A percentile compares a stretch with the other conserved stretches of the same genome.
phyloP scores from a whole-genome alignment of 2,888 invertebrate species.

The Apoda limacodes region DNA sequence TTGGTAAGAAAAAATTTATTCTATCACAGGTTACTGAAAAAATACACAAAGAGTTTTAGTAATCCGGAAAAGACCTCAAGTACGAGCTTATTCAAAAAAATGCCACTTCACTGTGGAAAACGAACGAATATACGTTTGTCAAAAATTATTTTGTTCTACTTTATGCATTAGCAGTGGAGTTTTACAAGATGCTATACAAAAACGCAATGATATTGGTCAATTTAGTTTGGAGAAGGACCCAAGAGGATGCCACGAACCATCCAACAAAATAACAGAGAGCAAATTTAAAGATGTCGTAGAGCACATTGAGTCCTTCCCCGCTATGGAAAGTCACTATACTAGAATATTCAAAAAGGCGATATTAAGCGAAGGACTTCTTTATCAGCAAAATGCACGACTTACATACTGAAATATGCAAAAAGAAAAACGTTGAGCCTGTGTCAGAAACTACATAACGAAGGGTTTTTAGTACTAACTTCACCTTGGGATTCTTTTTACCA shows the following conservation, averaged over 20 bases:
- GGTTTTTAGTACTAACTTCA: slow-evolving; percentile 7
- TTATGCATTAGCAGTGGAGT: slow-evolving; percentile 2
- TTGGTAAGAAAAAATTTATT: slow-evolving; percentile 4
- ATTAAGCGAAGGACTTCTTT: slow-evolving; percentile 1
- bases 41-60: slow-evolving; percentile 1
- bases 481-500: slow-evolving; percentile 5
- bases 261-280: slow-evolving; percentile 4
- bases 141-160: slow-evolving; percentile 7
- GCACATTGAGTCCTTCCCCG: slow-evolving; percentile 6
- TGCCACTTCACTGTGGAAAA: slow-evolving; percentile 1
- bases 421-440: slow-evolving; percentile 8
- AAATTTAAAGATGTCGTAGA: slow-evolving; percentile 4
- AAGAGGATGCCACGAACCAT: slow-evolving; percentile 2
- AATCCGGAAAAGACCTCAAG: slow-evolving; percentile 4
- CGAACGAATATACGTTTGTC: slow-evolving; percentile 5
- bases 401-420: slow-evolving; percentile 1
- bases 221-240: slow-evolving; percentile 1
- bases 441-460: slow-evolving; percentile 6
- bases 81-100: slow-evolving; percentile 3
- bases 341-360: slow-evolving; percentile 6
- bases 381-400: slow-evolving; percentile 5
- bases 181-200: slow-evolving; percentile 4
- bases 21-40: slow-evolving; percentile 1
- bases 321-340: slow-evolving; percentile 4
- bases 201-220: slow-evolving; percentile 1